Conservation (phyloP, 2,797 vertebrate species). For the Orientallactaga sibirica region DNA sequence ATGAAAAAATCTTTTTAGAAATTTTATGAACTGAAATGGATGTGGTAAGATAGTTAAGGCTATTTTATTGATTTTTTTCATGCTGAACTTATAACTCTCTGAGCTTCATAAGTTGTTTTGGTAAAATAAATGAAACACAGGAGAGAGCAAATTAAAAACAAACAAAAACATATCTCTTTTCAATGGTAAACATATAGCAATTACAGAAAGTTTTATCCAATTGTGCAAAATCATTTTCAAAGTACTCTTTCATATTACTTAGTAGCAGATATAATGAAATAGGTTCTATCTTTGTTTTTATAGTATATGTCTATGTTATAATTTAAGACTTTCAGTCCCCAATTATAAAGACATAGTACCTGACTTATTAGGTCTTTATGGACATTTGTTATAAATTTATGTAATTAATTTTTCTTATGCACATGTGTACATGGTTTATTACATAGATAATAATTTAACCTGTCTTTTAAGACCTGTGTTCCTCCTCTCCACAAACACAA, state of each 20-base stretch:
- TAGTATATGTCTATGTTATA: background rate
- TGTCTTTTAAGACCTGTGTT: slow-evolving; percentile 12
- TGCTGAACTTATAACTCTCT: slow-evolving; percentile 53
- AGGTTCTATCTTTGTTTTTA: slow-evolving; percentile 21
- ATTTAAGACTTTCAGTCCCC: slow-evolving; percentile 32
- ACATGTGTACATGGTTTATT: slow-evolving; percentile 12
- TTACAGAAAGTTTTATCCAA: slow-evolving; percentile 1
- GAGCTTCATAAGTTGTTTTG: background rate
- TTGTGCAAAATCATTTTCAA: slow-evolving; percentile 22
- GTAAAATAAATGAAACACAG: slow-evolving; percentile 19
- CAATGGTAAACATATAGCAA: slow-evolving; percentile 3
- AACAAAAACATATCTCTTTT: background rate
- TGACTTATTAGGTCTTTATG: slow-evolving; percentile 21
- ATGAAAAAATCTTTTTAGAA: slow-evolving; percentile 56
- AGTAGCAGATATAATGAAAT: background rate
- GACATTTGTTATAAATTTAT: slow-evolving; percentile 17
- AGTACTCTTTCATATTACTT: background rate
- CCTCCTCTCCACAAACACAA: background rate
- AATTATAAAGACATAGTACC: slow-evolving; percentile 10
- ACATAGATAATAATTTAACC: slow-evolving; percentile 37
- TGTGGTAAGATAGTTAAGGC: slow-evolving; percentile 38
- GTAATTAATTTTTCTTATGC: background rate
- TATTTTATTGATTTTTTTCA: slow-evolving; percentile 53
- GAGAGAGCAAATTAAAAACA: slow-evolving; percentile 20
- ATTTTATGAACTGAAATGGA: slow-evolving; percentile 50